Base-by-base conservation (phyloP, 1,140 invertebrate genomes). In the Vanessa atalanta region DNA sequence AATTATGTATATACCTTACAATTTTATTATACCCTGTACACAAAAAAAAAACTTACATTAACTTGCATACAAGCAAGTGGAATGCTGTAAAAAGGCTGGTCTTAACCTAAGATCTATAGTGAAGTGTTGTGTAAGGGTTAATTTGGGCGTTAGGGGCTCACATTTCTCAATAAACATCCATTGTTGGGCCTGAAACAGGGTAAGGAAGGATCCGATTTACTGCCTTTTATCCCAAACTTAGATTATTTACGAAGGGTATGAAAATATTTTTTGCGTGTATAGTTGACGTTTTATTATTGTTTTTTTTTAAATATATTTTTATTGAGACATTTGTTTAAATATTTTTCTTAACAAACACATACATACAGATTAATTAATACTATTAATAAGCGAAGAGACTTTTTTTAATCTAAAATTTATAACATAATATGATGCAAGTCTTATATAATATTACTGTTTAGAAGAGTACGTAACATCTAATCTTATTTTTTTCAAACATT, bases 121-220 rank as follows among this genome's bases (percentile, higher is more conserved):
- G 14, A 12, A 55, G 53, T 55, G 16, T 55, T 55, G 20, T 60
- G 20, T 60, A 26, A 60, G 55, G 55, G 55, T 60, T 60, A 60
- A 60, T 60, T 23, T 26, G 55, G 55, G 11, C 13, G 55, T 26
- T 26, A 60, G 20, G 48, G 48, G 13, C 23, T 23, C 20, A 20
- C 23, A 23, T 60, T 26, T 26, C 55, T 26, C 23, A 26, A 4
- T 60, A 60, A 60, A 60, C 55, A 60, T 60, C 20, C 55, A 60
- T 60, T 60, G 55, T 60, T 60, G 13, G 48, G 4, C 55, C 23
- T 60, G 23, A 60, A 26, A 60, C 55, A 60, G 55, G 55, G 55
- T 14, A 60, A 23, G 55, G 55, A 26, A 60, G 20, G 55, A 23
- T 60, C 23, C 55, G 55, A 60, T 60, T 60, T 60, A 60, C 55